Base-by-base conservation (phyloP, 2,113 vertebrate genomes). In the Neopipo cinnamomea region DNA sequence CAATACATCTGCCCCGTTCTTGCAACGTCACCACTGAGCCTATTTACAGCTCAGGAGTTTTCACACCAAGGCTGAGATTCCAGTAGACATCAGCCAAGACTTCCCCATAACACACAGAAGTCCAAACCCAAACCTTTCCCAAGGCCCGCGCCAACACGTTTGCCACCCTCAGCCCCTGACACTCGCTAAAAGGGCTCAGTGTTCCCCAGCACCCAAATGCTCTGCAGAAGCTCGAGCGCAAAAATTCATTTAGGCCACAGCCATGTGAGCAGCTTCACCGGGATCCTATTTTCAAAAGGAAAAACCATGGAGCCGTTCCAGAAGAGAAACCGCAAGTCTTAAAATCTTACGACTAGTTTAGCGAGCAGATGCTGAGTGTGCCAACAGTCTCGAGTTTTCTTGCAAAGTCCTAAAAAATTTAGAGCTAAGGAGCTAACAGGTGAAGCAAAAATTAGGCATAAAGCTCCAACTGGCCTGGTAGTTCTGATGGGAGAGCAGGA, bases 341-440 rank as follows among this genome's bases (percentile, higher is more conserved):
- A 89, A 76, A 93, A 65, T 55, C 85, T 95, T 91, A 92, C 2
- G 12, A 94, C 91, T 76, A 75, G 85, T 85, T 94, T 58, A 96
- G 71, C 3, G n/a, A 75, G 85, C 82, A 96, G 93, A 74, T 85
- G 73, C 62, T 78, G 53, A 52, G 71, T 3, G 76, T 37, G 70
- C 91, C 89, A 95, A 56, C 84, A 72, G 59, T 49, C 70, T 80
- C 1, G 3, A 39, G 73, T 25, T 90, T 65, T 73, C 65, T 22
- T 52, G 74, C 65, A 70, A 92, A 83, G 93, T 35, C 88, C 76
- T 71, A 50, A 35, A 85, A 95, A 55, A 18, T 3, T 4, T 55
- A 93, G 49, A 68, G 62, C n/a, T 78, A 47, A 85, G 68, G 31
- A 96, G 70, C 49, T 79, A 71, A 78, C 1, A 7, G 59, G 46